Conservation (phyloP, 2,888 invertebrate genomes). For the Agrochola macilenta region DNA sequence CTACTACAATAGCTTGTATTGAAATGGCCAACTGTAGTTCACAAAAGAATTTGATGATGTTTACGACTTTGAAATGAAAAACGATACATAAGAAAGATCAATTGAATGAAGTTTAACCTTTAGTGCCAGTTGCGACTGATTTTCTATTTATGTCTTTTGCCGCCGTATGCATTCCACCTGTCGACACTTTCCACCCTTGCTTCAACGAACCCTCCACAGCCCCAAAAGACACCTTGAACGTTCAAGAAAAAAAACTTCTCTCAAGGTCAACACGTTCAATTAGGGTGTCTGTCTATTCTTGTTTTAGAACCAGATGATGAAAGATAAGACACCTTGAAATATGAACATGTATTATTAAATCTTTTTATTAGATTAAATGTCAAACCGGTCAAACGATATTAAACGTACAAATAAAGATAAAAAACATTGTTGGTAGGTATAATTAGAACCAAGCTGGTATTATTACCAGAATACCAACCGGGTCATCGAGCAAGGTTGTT, state of each 20-base stretch:
- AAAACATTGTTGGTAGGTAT: constrained; percentile 33
- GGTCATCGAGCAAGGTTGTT: constrained; percentile 45
- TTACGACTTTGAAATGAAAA: constrained; percentile 33
- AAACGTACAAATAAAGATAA: constrained; percentile 30
- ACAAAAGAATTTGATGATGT: constrained; percentile 34
- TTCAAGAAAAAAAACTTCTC: neutral
- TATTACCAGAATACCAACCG: constrained; percentile 13
- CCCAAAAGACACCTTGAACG: constrained; percentile 9
- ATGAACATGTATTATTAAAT: constrained; percentile 18
- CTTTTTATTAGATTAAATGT: constrained; percentile 31
- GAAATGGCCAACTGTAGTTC: constrained; percentile 10
- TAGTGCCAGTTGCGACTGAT: neutral
- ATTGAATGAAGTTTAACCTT: neutral
- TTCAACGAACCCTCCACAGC: neutral
- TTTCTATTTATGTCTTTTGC: constrained; percentile 19
- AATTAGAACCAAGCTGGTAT: constrained; percentile 43
- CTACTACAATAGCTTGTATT: constrained; percentile 39
- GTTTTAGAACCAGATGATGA: constrained; percentile 13
- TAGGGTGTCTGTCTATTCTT: constrained; percentile 10
- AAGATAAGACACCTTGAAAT: constrained; percentile 19
- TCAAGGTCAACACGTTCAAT: constrained; percentile 34
- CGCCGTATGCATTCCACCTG: constrained; percentile 39
- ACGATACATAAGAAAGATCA: neutral
- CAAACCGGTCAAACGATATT: constrained; percentile 37
- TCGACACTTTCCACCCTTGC: constrained; percentile 21